These are phyloP conservation scores for Octopus sinensis DNA, from an alignment of 1,140 invertebrate genomes.

Conservation along the genomic window DNA sequence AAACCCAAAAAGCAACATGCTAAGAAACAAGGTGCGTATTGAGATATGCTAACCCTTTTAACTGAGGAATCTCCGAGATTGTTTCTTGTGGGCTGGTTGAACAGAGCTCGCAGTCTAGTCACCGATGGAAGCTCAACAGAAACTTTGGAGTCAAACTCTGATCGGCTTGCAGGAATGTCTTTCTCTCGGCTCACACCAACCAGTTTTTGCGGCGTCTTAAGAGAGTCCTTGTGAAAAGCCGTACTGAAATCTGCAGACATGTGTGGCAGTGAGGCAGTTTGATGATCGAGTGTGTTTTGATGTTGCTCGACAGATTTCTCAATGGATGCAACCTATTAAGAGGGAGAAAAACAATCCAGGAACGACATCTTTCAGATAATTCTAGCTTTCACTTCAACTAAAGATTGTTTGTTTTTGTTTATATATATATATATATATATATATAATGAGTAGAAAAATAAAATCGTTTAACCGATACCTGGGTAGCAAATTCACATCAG, in stretches of 20 bases:
- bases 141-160: conserved; percentile 44
- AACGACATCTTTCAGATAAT: too few species aligned
- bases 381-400: too few species aligned
- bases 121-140: conserved; percentile 47
- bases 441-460: too few species aligned
- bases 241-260: conserved; percentile 35
- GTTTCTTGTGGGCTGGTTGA: conserved; percentile 29
- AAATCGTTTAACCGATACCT: too few species aligned
- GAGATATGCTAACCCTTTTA: conserved; percentile 35
- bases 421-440: too few species aligned
- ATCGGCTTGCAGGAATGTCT: conserved; percentile 45
- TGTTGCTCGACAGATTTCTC: conserved; percentile 24
- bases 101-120: conserved; percentile 43
- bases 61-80: conserved; percentile 30
- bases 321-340: conserved; percentile 22
- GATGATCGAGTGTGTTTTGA: conserved; percentile 26
- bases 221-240: conserved; percentile 26
- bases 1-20: neutral
- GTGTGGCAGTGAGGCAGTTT: conserved; percentile 28
- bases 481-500: too few species aligned
- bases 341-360: neutral
- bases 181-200: conserved; percentile 34
- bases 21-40: conserved; percentile 8
- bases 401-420: too few species aligned
- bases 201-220: conserved; percentile 25